phyloP scores from a whole-genome alignment of 2,888 invertebrate species.

The Catocala nupta region DNA sequence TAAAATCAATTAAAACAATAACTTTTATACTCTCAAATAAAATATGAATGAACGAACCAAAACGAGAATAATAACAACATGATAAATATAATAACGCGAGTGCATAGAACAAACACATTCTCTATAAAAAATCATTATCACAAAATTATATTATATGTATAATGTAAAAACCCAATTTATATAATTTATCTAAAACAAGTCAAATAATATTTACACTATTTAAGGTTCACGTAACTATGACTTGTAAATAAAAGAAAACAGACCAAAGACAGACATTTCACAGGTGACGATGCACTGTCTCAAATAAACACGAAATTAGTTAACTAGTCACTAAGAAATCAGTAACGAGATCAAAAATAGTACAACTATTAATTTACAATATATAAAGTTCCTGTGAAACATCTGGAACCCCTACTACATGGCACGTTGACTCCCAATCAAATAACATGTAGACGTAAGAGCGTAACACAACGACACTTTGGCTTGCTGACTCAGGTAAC shows the following conservation, averaged over 20 bases:
- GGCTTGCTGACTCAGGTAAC: conserved; percentile 29
- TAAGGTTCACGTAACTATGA: conserved; percentile 12
- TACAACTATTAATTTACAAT: conserved; percentile 35
- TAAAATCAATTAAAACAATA: conserved; percentile 4
- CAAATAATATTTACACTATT: conserved; percentile 30
- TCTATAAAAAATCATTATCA: conserved; percentile 20
- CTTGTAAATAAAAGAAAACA: conserved; percentile 29
- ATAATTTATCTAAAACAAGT: conserved; percentile 20
- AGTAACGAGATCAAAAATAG: conserved; percentile 43
- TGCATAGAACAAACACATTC: conserved; percentile 17
- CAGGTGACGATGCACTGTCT: conserved; percentile 16
- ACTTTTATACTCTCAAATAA: conserved; percentile 19
- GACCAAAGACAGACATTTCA: conserved; percentile 25
- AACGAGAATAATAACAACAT: conserved; percentile 29
- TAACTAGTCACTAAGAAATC: conserved; percentile 44
- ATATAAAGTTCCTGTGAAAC: conserved; percentile 30
- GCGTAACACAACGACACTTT: conserved; percentile 32
- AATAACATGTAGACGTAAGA: conserved; percentile 26
- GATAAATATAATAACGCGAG: conserved; percentile 26
- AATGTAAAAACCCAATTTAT: conserved; percentile 21
- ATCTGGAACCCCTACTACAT: conserved; percentile 25
- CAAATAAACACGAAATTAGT: conserved; percentile 23
- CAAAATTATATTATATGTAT: conserved; percentile 16
- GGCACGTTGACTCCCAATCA: conserved; percentile 43
- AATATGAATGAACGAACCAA: conserved; percentile 20